These are phyloP conservation scores for Hipposideros larvatus DNA, from an alignment of 2,797 vertebrate genomes.

Conservation along the genomic window DNA sequence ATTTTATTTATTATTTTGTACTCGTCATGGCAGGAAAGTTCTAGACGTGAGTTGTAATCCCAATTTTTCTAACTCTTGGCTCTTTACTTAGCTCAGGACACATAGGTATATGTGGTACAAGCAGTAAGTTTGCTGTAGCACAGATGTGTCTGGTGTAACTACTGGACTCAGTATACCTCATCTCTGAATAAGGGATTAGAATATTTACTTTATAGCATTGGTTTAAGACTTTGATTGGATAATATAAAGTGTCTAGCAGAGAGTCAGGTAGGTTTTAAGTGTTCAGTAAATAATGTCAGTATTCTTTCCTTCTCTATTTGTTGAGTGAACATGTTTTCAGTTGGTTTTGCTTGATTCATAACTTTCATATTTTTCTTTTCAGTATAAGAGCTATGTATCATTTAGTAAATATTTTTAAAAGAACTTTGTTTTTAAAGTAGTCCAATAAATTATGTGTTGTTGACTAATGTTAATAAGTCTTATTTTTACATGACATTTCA, in stretches of 20 bases:
- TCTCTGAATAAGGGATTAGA: neutral
- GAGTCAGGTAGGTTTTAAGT: neutral
- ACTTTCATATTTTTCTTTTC: conserved; percentile 1
- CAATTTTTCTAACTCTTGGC: neutral
- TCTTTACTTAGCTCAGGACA: neutral
- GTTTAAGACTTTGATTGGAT: neutral
- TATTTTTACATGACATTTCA: conserved; percentile 59
- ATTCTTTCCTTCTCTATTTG: conserved; percentile 24
- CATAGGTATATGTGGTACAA: neutral
- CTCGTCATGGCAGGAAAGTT: neutral
- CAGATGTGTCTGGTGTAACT: neutral
- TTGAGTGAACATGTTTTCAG: conserved; percentile 31
- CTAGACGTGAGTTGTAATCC: neutral
- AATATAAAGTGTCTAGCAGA: neutral
- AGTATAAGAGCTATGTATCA: neutral
- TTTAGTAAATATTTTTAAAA: conserved; percentile 45
- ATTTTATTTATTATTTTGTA: neutral
- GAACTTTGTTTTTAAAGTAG: conserved; percentile 28
- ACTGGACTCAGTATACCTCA: neutral
- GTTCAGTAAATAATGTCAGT: conserved; percentile 1
- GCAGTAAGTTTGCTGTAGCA: neutral
- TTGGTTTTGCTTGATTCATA: conserved; percentile 4
- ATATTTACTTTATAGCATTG: neutral
- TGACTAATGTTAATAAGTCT: conserved; percentile 42
- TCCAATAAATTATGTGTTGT: conserved; percentile 13